Evolutionary conservation across 2,797 vertebrate species (phyloP).

Genomic region (Sitta carolinensis): DNA sequence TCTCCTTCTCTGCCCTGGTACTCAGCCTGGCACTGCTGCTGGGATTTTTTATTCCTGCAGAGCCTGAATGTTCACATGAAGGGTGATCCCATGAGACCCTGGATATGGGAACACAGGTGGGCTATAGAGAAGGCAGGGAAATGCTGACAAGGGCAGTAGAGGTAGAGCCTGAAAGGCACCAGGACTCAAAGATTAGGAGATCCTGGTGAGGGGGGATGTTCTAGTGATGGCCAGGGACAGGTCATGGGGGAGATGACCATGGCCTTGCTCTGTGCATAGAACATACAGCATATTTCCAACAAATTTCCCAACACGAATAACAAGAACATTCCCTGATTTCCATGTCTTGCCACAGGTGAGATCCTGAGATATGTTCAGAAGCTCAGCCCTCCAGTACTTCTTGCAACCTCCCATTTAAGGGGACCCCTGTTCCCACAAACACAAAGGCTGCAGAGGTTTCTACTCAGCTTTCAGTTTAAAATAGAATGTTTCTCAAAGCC

Average conservation of each 20-base stretch:
- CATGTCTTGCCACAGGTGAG: neutral
- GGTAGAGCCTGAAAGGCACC: neutral
- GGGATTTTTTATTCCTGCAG: neutral
- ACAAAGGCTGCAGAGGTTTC: neutral
- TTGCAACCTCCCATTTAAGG: neutral
- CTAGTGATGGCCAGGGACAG: neutral
- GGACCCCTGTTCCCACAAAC: neutral
- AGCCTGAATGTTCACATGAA: neutral
- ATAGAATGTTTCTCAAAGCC: neutral
- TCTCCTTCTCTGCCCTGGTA: neutral
- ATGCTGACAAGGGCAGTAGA: neutral
- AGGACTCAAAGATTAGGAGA: neutral
- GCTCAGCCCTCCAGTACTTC: neutral
- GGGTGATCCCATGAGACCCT: neutral
- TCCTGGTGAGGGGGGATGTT: neutral
- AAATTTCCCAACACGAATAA: neutral
- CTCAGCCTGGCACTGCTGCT: neutral
- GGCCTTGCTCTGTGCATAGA: neutral
- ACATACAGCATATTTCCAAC: neutral
- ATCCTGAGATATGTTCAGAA: neutral
- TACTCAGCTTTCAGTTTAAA: neutral
- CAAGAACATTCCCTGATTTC: neutral
- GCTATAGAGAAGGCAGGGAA: neutral
- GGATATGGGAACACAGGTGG: neutral
- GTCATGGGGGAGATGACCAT: rapidly evolving